A percentile compares a stretch with the other conserved stretches of the same genome.
Evolutionary conservation across 2,113 vertebrate genomes (phyloP).

Genomic region (Caloenas nicobarica): DNA sequence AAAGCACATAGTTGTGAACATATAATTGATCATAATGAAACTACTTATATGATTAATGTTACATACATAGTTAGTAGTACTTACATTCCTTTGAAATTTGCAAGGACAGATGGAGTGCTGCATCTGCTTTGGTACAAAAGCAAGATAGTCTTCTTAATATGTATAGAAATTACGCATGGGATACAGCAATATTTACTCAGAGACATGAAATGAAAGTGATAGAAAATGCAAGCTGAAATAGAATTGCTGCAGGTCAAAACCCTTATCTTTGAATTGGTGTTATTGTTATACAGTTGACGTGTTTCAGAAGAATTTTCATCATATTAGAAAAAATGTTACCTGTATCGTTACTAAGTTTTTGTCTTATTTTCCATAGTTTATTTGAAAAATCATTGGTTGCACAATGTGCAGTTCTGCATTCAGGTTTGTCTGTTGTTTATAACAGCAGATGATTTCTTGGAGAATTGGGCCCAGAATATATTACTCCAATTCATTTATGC

Average conservation of each 20-base stretch:
- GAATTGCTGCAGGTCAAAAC: not conserved
- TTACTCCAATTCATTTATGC: not conserved
- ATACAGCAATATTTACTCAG: not conserved
- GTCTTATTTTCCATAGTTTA: not conserved
- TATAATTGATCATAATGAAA: not conserved
- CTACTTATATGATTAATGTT: not conserved
- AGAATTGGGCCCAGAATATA: not conserved
- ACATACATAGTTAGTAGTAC: not conserved
- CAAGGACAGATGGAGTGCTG: not conserved
- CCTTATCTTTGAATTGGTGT: not conserved
- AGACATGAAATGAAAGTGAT: not conserved
- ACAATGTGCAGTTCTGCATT: not conserved
- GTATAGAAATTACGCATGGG: not conserved
- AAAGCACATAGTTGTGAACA: not conserved
- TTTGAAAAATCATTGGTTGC: not conserved
- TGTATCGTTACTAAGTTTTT: not conserved
- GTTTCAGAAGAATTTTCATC: not conserved
- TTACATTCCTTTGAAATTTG: conserved; percentile 5
- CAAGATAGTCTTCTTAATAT: not conserved
- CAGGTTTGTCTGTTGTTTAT: not conserved
- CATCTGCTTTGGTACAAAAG: not conserved
- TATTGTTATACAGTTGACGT: not conserved
- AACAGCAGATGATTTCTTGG: not conserved
- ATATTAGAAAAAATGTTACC: not conserved
- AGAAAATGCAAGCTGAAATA: not conserved